Conservation (phyloP, 2,797 vertebrate species). For the Urophycis tenuis region DNA sequence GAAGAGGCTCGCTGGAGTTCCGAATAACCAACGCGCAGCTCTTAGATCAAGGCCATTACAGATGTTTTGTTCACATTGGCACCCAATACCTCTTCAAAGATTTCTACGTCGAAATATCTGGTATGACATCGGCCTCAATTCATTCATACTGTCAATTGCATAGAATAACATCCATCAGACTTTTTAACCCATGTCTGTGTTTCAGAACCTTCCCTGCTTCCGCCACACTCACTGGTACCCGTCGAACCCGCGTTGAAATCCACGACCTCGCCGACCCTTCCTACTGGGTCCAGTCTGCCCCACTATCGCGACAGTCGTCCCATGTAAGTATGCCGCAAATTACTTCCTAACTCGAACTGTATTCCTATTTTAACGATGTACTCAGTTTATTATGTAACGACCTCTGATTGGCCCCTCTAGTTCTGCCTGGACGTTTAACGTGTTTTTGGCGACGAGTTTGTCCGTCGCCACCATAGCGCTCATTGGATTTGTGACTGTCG, state of each 20-base stretch:
- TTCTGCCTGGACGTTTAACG: slow-evolving; percentile 39
- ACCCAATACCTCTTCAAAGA: slow-evolving; percentile 39
- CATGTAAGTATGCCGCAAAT: slow-evolving; percentile 36
- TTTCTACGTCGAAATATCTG: slow-evolving; percentile 49
- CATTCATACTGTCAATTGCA: neutral
- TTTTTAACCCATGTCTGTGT: too few species aligned
- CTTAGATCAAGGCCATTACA: slow-evolving; percentile 62
- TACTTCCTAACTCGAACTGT: neutral
- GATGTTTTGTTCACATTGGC: slow-evolving; percentile 51
- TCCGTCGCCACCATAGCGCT: slow-evolving; percentile 42
- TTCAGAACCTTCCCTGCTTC: slow-evolving; percentile 37
- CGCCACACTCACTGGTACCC: slow-evolving; percentile 33
- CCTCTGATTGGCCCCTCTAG: slow-evolving; percentile 31
- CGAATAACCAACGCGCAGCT: slow-evolving; percentile 48
- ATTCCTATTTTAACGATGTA: neutral
- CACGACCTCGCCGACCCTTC: slow-evolving; percentile 15
- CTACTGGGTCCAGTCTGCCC: slow-evolving; percentile 23
- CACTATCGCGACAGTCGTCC: slow-evolving; percentile 33
- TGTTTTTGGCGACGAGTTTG: slow-evolving; percentile 41
- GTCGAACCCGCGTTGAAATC: slow-evolving; percentile 19
- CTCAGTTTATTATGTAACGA: neutral
- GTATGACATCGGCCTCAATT: slow-evolving; percentile 43
- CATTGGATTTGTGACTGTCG: slow-evolving; percentile 34
- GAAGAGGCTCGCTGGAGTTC: slow-evolving; percentile 56
- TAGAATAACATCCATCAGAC: too few species aligned